Base-by-base conservation (phyloP, 1,140 invertebrate species). In the Ceratosolen fusciceps region DNA sequence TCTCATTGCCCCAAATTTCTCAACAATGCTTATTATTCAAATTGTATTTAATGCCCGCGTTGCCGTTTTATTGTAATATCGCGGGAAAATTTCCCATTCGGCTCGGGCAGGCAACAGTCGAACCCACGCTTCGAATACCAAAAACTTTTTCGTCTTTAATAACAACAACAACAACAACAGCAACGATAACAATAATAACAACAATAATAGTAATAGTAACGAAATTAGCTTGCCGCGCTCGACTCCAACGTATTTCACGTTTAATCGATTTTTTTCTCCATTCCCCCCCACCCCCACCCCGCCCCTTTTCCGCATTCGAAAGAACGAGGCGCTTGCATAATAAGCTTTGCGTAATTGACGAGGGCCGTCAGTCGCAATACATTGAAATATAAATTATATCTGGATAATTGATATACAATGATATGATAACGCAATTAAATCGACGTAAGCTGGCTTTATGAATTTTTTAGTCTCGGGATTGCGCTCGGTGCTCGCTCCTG, bases 361-460 rank as follows among this genome's bases (percentile, higher is more conserved):
- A n/a, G 1, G 4, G 14, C 31, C 31, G 34, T 21, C 5, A 8
- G 5, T 62, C 10, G 31, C 19, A 12, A 12, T 34, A 21, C 56
- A 34, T 21, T 62, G 12, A 21, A 34, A 34, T n/a, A n/a, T 34
- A 62, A 62, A 37, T 34, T 34, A 52, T 52, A 16, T 52, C 49
- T 3, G 2, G 31, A 34, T 37, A 34, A 34, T 34, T n/a, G 31
- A 12, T 34, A 37, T 37, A 37, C 3, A 52, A 52, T 52, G 14
- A 52, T 52, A 52, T 52, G 10, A 52, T 21, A 52, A 52, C 21
- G 49, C 49, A 21, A 65, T 65, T 65, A 65, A 65, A 65, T 34
- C n/a, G 9, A 65, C 37, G 60, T n/a, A 62, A 62, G 34, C 34
- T 7, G 29, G 34, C 34, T 19, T 34, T 19, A 62, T 5, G 21